A percentile compares a stretch with the other conserved stretches of the same genome.
Conservation (phyloP, 2,797 vertebrate genomes). For the Enteromius radiatus region DNA sequence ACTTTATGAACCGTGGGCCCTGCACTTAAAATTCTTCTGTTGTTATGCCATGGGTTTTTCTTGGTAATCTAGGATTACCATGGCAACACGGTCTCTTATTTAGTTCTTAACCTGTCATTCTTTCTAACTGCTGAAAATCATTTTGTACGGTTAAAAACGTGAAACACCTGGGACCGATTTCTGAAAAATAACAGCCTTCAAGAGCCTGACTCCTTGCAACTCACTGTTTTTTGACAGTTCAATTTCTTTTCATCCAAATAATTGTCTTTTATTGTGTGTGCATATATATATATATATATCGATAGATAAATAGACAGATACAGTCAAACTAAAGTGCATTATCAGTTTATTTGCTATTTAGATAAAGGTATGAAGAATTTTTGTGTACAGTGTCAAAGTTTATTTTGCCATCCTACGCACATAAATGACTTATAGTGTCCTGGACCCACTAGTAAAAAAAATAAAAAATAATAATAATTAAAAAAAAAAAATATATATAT, state of each 20-base stretch:
- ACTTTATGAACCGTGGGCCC: conserved; percentile 14
- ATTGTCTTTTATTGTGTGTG: neutral
- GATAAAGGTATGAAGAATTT: no score
- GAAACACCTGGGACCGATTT: neutral
- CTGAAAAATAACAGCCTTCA: neutral
- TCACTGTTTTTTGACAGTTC: neutral
- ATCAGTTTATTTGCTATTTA: no score
- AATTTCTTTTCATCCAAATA: neutral
- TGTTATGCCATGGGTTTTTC: conserved; percentile 18
- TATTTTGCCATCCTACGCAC: no score
- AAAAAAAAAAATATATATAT: no score
- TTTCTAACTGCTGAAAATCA: neutral
- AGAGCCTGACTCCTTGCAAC: neutral
- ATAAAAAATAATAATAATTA: no score
- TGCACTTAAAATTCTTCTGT: conserved; percentile 42
- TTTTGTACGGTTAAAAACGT: neutral
- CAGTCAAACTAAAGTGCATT: no score
- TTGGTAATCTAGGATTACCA: neutral
- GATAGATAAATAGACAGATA: neutral
- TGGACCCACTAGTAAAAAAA: no score
- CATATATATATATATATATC: no score
- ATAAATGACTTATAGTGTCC: no score
- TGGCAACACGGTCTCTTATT: neutral
- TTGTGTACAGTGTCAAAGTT: no score
- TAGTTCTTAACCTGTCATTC: conserved; percentile 4